A percentile compares a stretch with the other conserved stretches of the same genome.
phyloP scores from a whole-genome alignment of 1,140 invertebrate genomes.

The Pogonomyrmex barbatus region DNA sequence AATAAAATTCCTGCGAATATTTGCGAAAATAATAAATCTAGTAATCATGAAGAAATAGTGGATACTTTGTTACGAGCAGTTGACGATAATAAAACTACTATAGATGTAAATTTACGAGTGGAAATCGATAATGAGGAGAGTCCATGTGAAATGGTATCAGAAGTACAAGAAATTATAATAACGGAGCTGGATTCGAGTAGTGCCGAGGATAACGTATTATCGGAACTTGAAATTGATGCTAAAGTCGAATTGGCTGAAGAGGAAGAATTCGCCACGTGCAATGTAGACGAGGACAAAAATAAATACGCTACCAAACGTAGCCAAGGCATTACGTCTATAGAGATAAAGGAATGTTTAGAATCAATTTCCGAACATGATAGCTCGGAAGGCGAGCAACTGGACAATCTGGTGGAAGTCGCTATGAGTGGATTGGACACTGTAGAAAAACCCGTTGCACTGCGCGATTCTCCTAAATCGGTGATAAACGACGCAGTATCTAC shows the following conservation, averaged over 20 bases:
- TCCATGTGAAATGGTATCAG: background rate
- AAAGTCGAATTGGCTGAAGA: conserved; percentile 73
- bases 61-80: conserved; percentile 17
- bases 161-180: conserved; percentile 62
- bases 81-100: conserved; percentile 10
- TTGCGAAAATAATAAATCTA: background rate
- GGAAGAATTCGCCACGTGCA: conserved; percentile 42
- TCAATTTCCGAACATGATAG: conserved; percentile 71
- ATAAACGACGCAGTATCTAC: conserved; percentile 10
- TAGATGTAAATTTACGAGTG: conserved; percentile 25
- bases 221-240: conserved; percentile 73
- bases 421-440: conserved; percentile 77
- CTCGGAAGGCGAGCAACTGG: conserved; percentile 81
- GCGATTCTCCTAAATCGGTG: conserved; percentile 28
- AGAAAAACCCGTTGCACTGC: conserved; percentile 66
- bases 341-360: conserved; percentile 50
- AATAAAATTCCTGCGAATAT: background rate
- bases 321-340: background rate
- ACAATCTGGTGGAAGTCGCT: conserved; percentile 80
- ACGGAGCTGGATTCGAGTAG: conserved; percentile 67
- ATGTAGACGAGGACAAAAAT: background rate
- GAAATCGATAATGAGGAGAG: conserved; percentile 65
- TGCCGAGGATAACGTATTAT: conserved; percentile 63
- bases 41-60: conserved; percentile 25
- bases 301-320: background rate